Percentiles rank a stretch among this genome's conserved stretches.
Evolutionary conservation across 2,113 vertebrate species (phyloP).

Genomic region (Myxocyprinus asiaticus): DNA sequence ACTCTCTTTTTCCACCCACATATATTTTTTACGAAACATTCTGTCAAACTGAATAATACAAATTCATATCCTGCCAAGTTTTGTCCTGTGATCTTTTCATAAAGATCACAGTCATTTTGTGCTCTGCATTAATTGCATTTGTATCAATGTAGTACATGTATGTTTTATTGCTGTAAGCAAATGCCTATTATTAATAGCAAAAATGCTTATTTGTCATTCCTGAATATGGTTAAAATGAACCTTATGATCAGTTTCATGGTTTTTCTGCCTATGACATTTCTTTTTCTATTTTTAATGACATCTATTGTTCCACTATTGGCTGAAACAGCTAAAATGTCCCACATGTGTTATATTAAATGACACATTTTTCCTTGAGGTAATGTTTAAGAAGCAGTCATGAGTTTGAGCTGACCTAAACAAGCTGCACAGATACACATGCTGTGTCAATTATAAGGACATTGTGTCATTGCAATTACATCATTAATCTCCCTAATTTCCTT

Average conservation of each 20-base stretch:
- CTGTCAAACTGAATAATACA: no score
- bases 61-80: no score
- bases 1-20: no score
- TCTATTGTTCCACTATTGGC: slow-evolving; percentile 52
- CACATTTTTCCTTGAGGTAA: slow-evolving; percentile 54
- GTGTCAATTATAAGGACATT: slow-evolving; percentile 49
- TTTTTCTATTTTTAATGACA: slow-evolving; percentile 55
- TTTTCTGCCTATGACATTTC: slow-evolving; percentile 56
- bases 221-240: slow-evolving; percentile 50
- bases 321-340: slow-evolving; percentile 54
- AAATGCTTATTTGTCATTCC: background rate
- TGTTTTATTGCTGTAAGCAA: background rate
- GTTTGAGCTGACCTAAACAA: slow-evolving; percentile 47
- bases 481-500: slow-evolving; percentile 29
- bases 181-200: slow-evolving; percentile 10
- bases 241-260: slow-evolving; percentile 56
- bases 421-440: slow-evolving; percentile 41
- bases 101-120: background rate
- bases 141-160: slow-evolving; percentile 10
- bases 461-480: slow-evolving; percentile 33
- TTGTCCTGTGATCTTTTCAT: background rate
- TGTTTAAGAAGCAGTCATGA: slow-evolving; percentile 46
- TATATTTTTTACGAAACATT: no score
- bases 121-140: background rate
- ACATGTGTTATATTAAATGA: slow-evolving; percentile 61